A percentile compares a stretch with the other conserved stretches of the same genome.
These are phyloP conservation scores for Nowickia ferox DNA, from an alignment of 2,888 invertebrate species.

Conservation along the genomic window DNA sequence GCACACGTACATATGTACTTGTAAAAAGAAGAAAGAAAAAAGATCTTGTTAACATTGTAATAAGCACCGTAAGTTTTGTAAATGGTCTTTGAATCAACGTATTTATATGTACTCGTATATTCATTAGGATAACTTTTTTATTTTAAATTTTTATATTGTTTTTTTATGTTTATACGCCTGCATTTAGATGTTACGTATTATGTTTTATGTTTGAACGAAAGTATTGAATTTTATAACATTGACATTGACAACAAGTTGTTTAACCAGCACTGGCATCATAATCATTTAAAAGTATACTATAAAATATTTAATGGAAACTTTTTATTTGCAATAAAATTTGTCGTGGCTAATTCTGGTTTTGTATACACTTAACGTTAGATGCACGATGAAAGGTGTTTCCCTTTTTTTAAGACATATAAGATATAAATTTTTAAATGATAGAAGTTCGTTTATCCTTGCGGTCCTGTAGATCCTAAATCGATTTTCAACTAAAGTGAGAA, in stretches of 20 bases:
- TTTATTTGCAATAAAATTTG: constrained; percentile 2
- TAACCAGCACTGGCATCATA: constrained; percentile 9
- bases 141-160: not conserved
- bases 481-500: too few species aligned
- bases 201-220: not conserved
- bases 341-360: not conserved
- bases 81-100: not conserved
- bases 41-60: constrained; percentile 41
- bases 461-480: too few species aligned
- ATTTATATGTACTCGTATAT: not conserved
- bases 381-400: too few species aligned
- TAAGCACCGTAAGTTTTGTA: not conserved
- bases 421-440: too few species aligned
- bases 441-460: too few species aligned
- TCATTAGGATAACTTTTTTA: too few species aligned
- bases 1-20: not conserved
- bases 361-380: not conserved
- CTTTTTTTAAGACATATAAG: too few species aligned
- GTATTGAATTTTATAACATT: constrained; percentile 65
- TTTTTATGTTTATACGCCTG: not conserved
- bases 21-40: constrained; percentile 21
- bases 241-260: constrained; percentile 51
- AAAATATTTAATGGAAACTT: not conserved
- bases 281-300: constrained; percentile 12
- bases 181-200: not conserved